Percentiles rank a stretch among this genome's conserved stretches.
These are phyloP conservation scores for Ochropleura leucogaster DNA, from an alignment of 2,888 invertebrate species.

Conservation along the genomic window DNA sequence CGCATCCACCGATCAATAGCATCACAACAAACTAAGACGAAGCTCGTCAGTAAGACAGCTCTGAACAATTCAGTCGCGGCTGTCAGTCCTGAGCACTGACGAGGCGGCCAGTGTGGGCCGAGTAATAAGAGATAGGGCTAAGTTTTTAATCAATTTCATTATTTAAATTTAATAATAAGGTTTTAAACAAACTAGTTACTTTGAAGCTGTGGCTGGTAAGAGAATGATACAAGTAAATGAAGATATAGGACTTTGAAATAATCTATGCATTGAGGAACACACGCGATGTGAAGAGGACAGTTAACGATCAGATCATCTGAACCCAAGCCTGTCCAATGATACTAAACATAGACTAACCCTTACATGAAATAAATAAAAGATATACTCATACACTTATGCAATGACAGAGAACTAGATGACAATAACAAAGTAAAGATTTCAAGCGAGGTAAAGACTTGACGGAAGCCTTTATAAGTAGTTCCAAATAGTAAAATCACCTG, in stretches of 20 bases:
- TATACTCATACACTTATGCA: not conserved
- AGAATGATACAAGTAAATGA: not conserved
- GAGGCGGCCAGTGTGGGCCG: slow-evolving; percentile 73
- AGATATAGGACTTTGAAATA: not conserved
- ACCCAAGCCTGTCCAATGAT: not conserved
- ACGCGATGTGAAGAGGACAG: not conserved
- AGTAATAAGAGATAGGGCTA: slow-evolving; percentile 47
- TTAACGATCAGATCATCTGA: not conserved
- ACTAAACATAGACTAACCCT: not conserved
- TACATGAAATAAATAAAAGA: too few species aligned
- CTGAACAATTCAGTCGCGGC: slow-evolving; percentile 84
- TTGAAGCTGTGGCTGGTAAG: too few species aligned
- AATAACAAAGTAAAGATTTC: not conserved
- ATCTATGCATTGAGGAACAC: too few species aligned
- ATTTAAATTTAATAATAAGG: not conserved
- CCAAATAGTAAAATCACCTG: not conserved
- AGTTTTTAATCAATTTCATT: not conserved
- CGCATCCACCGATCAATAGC: slow-evolving; percentile 70
- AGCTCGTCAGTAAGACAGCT: slow-evolving; percentile 71
- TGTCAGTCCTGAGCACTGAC: slow-evolving; percentile 83
- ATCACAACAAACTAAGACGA: slow-evolving; percentile 75
- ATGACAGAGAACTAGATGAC: not conserved
- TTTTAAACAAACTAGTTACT: not conserved
- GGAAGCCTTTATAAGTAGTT: not conserved
- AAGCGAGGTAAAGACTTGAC: not conserved